Evolutionary conservation across 1,140 invertebrate species (phyloP), one percentile per base, ranked within the genome.

Genomic region (Eurosta solidaginis): DNA sequence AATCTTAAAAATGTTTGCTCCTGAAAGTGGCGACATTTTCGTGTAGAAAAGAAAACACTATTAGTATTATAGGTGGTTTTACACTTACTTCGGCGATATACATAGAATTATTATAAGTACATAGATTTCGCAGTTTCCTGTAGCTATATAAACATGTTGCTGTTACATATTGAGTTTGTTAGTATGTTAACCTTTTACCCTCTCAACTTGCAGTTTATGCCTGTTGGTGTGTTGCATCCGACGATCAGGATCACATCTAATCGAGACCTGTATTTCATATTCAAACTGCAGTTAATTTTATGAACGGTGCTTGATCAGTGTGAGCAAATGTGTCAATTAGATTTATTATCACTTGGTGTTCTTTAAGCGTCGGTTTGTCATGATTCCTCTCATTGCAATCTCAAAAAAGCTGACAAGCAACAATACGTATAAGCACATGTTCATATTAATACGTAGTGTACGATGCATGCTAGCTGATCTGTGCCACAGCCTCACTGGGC

Each of bases 321-420:
- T 74, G 79, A 80, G 84, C 84, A 85, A 83, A 85, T 85, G 84
- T 85, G 84, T 85, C 84, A 85, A 85, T 85, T 85, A 85, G 84
- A 85, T 85, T 85, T 85, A 85, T 85, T 85, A 85, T 85, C 84
- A 83, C 81, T 82, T 83, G 79, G 82, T 82, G 33, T 36, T 77
- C 78, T 79, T 77, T 77, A 77, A 52, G 49, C 27, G 63, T 74
- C 59, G 40, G 14, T 76, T 77, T 54, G 76, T 76, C 74, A 59
- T 17, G 74, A 76, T 68, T 20, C 76, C 17, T n/a, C 27, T 42
- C 59, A 75, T 75, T 75, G 42, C 5, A n/a, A 17, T 10, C 59
- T 22, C 20, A 52, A 52, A 10, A 10, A 17, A 22, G 10, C 4
- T 63, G 25, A 17, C n/a, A 36, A 5, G 27, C 63, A 42, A 5